phyloP scores from a whole-genome alignment of 2,113 vertebrate genomes.

The Chelonoidis abingdonii region DNA sequence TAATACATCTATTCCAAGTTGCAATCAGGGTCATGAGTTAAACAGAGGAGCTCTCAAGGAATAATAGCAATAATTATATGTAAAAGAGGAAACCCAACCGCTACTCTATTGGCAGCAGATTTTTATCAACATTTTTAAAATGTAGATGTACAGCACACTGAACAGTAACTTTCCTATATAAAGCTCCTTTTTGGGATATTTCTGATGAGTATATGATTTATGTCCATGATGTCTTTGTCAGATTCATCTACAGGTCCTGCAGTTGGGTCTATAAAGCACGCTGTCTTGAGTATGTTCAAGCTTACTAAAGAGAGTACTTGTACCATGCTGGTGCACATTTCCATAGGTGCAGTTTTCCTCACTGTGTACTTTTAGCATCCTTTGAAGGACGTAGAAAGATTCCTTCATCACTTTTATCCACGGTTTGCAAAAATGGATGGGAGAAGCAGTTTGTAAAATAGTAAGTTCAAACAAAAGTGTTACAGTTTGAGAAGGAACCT shows the following conservation, averaged over 20 bases:
- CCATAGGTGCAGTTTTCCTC: not conserved
- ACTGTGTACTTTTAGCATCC: not conserved
- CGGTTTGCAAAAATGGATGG: not conserved
- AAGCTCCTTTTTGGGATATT: not conserved
- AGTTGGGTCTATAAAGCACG: constrained; percentile 19
- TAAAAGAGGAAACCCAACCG: not conserved
- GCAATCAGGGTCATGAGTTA: not conserved
- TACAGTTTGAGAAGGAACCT: not conserved
- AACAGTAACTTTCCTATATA: not conserved
- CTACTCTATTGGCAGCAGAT: not conserved
- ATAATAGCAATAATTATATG: not conserved
- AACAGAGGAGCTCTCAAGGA: not conserved
- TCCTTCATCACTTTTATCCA: not conserved
- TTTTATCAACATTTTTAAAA: not conserved
- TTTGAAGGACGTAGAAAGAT: not conserved
- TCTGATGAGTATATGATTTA: not conserved
- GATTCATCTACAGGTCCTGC: not conserved
- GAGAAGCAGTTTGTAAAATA: not conserved
- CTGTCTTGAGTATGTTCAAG: not conserved
- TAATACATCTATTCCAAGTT: not conserved
- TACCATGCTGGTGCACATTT: not conserved
- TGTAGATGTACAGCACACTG: not conserved
- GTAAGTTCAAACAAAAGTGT: not conserved
- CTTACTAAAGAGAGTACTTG: not conserved
- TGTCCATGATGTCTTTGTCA: not conserved